phyloP scores from a whole-genome alignment of 1,140 invertebrate genomes.

The Geopemphigus sp. region DNA sequence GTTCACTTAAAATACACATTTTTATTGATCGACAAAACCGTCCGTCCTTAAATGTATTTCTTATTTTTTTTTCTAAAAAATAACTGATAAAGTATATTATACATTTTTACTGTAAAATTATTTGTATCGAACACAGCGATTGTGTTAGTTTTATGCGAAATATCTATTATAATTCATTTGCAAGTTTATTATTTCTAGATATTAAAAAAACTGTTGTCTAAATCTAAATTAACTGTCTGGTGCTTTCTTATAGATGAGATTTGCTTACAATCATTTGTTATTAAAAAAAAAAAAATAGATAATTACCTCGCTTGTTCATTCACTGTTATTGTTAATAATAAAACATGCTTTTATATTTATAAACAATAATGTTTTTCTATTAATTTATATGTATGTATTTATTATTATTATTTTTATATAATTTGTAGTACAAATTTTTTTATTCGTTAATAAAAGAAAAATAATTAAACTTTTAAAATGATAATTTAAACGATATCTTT shows the following conservation, averaged over 20 bases:
- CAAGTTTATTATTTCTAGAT: background rate
- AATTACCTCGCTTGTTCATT: constrained; percentile 32
- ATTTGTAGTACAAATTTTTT: constrained; percentile 37
- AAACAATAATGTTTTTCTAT: constrained; percentile 25
- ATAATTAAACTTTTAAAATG: background rate
- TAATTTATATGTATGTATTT: constrained; percentile 6
- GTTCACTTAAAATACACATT: background rate
- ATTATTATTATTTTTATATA: background rate
- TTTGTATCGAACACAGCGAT: background rate
- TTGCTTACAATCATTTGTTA: constrained; percentile 35
- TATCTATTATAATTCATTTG: background rate
- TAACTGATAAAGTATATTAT: background rate
- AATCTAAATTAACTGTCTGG: constrained; percentile 13
- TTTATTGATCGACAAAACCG: background rate
- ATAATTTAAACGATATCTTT: background rate
- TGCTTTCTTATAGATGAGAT: constrained; percentile 35
- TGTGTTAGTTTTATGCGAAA: background rate
- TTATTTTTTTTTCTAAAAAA: background rate
- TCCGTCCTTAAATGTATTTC: constrained; percentile 20
- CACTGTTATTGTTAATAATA: constrained; percentile 43
- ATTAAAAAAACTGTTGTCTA: background rate
- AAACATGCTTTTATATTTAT: constrained; percentile 45
- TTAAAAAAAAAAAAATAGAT: background rate
- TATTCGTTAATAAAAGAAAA: constrained; percentile 39
- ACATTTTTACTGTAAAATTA: background rate